These are phyloP conservation scores for Drosophila rufa DNA, from an alignment of 1,140 invertebrate genomes.

Conservation along the genomic window DNA sequence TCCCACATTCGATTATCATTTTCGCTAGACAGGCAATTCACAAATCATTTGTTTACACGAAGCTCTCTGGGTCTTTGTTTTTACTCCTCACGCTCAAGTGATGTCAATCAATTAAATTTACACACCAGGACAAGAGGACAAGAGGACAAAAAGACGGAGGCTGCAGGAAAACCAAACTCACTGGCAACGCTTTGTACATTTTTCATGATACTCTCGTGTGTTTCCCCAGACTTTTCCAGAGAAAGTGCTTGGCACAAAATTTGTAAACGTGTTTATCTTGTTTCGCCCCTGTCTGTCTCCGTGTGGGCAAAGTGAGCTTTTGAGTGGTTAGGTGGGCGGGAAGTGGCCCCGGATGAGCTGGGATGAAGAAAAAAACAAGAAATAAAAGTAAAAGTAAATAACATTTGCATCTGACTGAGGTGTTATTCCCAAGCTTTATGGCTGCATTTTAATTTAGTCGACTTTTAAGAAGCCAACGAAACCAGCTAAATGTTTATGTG, in stretches of 20 bases:
- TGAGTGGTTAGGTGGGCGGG: constrained; percentile 23
- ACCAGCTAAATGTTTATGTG: background rate
- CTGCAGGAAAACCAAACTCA: constrained; percentile 30
- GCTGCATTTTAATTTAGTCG: constrained; percentile 25
- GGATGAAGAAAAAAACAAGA: background rate
- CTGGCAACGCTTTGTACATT: constrained; percentile 58
- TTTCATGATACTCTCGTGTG: constrained; percentile 60
- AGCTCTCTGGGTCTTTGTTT: constrained; percentile 2
- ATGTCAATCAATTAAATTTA: constrained; percentile 79
- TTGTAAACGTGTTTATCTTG: constrained; percentile 65
- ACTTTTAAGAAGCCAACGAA: constrained; percentile 6
- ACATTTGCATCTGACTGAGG: constrained; percentile 53
- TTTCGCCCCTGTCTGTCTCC: constrained; percentile 9
- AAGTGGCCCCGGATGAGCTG: constrained; percentile 14
- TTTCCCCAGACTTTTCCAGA: background rate
- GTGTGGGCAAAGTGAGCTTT: constrained; percentile 51
- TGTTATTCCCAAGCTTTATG: constrained; percentile 52
- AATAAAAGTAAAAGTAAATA: constrained; percentile 20
- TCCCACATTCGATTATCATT: constrained; percentile 27
- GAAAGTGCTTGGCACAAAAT: constrained; percentile 39
- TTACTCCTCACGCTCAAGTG: constrained; percentile 56
- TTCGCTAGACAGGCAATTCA: constrained; percentile 42
- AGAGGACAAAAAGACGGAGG: background rate
- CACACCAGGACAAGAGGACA: constrained; percentile 24
- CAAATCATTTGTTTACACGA: constrained; percentile 61